These are phyloP conservation scores for Trachops cirrhosus DNA, from an alignment of 2,797 vertebrate species.

Conservation along the genomic window DNA sequence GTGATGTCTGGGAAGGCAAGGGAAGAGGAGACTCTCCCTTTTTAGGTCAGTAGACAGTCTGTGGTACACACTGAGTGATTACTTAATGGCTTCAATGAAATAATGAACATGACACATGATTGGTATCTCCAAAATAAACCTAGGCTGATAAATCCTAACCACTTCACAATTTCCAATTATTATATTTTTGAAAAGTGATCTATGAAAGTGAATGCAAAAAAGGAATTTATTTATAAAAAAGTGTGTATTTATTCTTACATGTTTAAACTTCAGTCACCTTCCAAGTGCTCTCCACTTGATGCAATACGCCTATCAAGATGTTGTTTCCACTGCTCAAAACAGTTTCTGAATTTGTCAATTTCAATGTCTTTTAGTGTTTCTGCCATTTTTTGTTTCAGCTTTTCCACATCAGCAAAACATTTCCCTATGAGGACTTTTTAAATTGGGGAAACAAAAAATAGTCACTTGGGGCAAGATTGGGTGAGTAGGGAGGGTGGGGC, in stretches of 20 bases:
- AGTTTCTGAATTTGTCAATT: background rate
- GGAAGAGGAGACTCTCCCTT: background rate
- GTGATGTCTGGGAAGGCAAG: background rate
- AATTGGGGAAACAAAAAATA: background rate
- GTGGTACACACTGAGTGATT: background rate
- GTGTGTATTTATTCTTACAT: background rate
- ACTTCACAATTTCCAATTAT: background rate
- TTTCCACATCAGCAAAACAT: background rate
- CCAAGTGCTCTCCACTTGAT: background rate
- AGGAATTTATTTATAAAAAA: background rate
- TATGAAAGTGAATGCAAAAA: background rate
- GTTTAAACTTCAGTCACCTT: background rate
- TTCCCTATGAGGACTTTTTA: background rate
- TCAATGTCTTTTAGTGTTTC: background rate
- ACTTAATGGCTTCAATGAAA: background rate
- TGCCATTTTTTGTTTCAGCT: background rate
- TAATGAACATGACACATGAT: background rate
- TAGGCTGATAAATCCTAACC: background rate
- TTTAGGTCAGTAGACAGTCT: background rate
- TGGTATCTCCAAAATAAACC: background rate
- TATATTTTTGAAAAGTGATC: conserved; percentile 8
- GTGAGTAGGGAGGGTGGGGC: background rate
- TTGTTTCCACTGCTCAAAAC: background rate
- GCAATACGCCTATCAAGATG: background rate
- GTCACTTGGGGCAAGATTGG: background rate